Evolutionary conservation across 2,888 invertebrate species (phyloP).

Genomic region (Venusia cambrica): DNA sequence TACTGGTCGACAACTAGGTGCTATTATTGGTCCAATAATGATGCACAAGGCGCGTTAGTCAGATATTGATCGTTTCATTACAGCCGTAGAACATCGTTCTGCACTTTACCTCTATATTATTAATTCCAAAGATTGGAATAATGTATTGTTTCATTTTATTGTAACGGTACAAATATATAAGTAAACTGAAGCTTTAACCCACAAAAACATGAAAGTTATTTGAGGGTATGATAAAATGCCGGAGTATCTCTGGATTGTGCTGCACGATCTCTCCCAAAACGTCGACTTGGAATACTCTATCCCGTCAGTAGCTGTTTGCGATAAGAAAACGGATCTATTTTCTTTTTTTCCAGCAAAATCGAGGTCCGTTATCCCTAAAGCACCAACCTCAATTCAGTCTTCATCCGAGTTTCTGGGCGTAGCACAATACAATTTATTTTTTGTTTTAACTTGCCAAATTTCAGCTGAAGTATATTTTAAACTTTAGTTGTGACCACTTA

Average conservation of each 20-base stretch:
- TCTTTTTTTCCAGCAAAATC: slow-evolving; percentile 48
- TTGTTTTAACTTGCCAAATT: slow-evolving; percentile 40
- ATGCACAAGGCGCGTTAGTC: too few relatives aligned
- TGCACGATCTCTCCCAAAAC: slow-evolving; percentile 37
- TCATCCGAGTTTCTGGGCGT: slow-evolving; percentile 48
- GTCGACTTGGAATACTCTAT: slow-evolving; percentile 51
- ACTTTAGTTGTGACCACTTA: slow-evolving; percentile 37
- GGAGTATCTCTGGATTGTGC: slow-evolving; percentile 10
- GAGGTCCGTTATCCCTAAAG: slow-evolving; percentile 36
- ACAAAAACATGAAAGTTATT: slow-evolving; percentile 8
- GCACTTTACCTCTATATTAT: too few relatives aligned
- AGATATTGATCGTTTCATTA: too few relatives aligned
- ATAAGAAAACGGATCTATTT: slow-evolving; percentile 46
- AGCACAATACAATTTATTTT: slow-evolving; percentile 59
- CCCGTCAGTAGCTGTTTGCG: slow-evolving; percentile 46
- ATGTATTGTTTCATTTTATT: too few relatives aligned
- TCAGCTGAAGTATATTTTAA: slow-evolving; percentile 36
- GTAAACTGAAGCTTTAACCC: slow-evolving; percentile 9
- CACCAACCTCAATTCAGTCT: slow-evolving; percentile 47
- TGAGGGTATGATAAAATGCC: slow-evolving; percentile 7
- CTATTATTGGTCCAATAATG: too few relatives aligned
- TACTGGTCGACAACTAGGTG: too few relatives aligned
- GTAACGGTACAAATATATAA: too few relatives aligned
- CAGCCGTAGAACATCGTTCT: too few relatives aligned
- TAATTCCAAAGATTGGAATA: too few relatives aligned